phyloP scores from a whole-genome alignment of 2,888 invertebrate species.

The Pyrrhia umbra region DNA sequence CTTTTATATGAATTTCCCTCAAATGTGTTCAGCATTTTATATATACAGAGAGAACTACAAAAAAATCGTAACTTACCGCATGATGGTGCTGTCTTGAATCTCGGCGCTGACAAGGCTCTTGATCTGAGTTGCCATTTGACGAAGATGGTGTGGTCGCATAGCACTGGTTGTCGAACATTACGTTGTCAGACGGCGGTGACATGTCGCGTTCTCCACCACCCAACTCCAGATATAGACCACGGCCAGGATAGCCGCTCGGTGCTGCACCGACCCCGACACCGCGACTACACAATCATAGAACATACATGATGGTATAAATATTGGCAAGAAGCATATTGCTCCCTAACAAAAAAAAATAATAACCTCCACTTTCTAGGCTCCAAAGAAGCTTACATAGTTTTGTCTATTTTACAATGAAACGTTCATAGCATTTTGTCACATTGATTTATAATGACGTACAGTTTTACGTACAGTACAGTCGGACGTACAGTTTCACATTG shows the following conservation, averaged over 20 bases:
- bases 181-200: constrained; percentile 97
- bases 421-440: no score
- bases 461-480: no score
- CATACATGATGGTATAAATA: neutral
- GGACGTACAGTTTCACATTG: no score
- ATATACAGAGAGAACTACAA: no score
- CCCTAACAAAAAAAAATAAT: neutral
- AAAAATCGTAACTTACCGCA: constrained; percentile 86
- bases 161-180: constrained; percentile 98
- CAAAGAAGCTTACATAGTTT: no score
- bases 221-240: constrained; percentile 94
- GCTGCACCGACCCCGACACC: constrained; percentile 86
- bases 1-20: no score
- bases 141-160: constrained; percentile 98
- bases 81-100: constrained; percentile 92
- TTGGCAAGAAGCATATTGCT: neutral
- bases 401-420: no score
- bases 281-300: constrained; percentile 71
- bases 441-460: no score
- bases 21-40: no score
- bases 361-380: no score
- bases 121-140: constrained; percentile 97
- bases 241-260: constrained; percentile 92
- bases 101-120: constrained; percentile 93
- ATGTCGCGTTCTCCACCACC: constrained; percentile 91